Evolutionary conservation across 2,888 invertebrate species (phyloP), one percentile per base, ranked within the genome.

Genomic region (Spialia ferax): DNA sequence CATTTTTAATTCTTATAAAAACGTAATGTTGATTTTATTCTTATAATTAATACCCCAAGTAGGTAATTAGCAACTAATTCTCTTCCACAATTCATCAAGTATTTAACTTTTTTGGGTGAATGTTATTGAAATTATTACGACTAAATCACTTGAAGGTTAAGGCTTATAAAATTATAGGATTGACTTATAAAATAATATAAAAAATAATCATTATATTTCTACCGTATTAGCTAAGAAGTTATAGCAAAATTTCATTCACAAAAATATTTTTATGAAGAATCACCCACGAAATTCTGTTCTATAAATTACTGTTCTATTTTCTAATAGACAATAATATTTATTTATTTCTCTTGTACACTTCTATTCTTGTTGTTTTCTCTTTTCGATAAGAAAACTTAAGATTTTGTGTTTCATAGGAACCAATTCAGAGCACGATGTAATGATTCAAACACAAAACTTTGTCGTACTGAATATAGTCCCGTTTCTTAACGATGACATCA

Each of bases 101-200:
- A 38, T 38, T 38, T 38, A 38, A 38, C n/a, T 38, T 38, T 38
- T 38, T 38, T 38, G n/a, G n/a, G n/a, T 38, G n/a, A 38, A 38
- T n/a, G 38, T 38, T 4, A 38, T n/a, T 38, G n/a, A 38, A 35
- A 35, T 11, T 38, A 38, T 38, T n/a, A n/a, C n/a, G n/a, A n/a
- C n/a, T n/a, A 38, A 38, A n/a, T 38, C 38, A 38, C 38, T 38
- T n/a, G 13, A 38, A n/a, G 5, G n/a, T 3, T 38, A 38, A 38
- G 1, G 38, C 32, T 32, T 38, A n/a, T 38, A 38, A 38, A 38
- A 38, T 38, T n/a, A n/a, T n/a, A n/a, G n/a, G n/a, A n/a, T n/a
- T n/a, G n/a, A n/a, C n/a, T n/a, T n/a, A n/a, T n/a, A n/a, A n/a
- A 38, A 38, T n/a, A n/a, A 1, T 1, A 4, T 32, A 32, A 32